phyloP scores from a whole-genome alignment of 2,888 invertebrate species.

The Steinernema scapterisci region DNA sequence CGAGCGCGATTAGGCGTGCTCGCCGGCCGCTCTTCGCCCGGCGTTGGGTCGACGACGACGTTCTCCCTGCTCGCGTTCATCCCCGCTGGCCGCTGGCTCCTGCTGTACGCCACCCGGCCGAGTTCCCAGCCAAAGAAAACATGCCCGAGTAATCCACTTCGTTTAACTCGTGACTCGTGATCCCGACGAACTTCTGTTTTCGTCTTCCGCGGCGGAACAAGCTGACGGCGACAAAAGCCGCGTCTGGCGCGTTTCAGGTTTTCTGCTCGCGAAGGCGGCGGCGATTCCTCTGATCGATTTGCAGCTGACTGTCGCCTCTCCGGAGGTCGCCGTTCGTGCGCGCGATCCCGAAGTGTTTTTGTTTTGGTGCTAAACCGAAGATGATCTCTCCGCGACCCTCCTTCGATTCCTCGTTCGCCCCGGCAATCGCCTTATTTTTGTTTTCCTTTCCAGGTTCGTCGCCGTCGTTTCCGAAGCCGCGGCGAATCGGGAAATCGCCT shows the following conservation, averaged over 20 bases:
- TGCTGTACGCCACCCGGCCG: no score
- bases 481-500: neutral
- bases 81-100: no score
- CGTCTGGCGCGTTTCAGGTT: neutral
- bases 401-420: neutral
- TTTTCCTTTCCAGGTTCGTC: constrained; percentile 13
- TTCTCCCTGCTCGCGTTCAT: no score
- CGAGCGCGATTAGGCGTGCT: no score
- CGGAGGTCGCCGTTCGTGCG: neutral
- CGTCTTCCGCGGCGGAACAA: neutral
- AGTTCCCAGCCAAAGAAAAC: no score
- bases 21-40: no score
- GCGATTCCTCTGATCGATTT: neutral
- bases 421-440: constrained; percentile 3
- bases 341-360: neutral
- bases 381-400: no score
- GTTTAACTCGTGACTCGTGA: no score
- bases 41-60: no score
- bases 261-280: no score
- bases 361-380: neutral
- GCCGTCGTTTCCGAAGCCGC: neutral
- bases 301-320: neutral
- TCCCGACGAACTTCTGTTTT: no score
- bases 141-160: no score
- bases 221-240: neutral